Conservation (phyloP, 2,797 vertebrate species). For the Poecilia velifera region DNA sequence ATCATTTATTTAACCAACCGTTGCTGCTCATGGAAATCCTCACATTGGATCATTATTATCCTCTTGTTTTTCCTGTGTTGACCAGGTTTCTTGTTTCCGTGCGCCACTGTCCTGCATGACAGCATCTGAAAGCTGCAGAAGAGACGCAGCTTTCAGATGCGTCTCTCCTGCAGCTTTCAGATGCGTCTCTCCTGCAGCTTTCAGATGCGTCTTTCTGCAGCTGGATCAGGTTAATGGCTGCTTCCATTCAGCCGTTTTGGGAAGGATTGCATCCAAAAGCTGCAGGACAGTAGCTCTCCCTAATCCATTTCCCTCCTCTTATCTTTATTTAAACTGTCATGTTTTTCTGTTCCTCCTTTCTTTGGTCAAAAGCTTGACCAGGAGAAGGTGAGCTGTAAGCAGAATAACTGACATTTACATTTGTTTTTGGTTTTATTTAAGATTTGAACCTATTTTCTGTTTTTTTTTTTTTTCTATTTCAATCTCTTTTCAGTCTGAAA, state of each 20-base stretch:
- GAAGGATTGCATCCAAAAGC: not conserved
- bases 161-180: too few species aligned
- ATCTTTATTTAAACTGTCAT: not conserved
- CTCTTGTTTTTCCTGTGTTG: not conserved
- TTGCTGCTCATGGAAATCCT: conserved; percentile 24
- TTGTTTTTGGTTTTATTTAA: not conserved
- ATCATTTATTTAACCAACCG: conserved; percentile 14
- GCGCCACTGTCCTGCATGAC: not conserved
- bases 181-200: not conserved
- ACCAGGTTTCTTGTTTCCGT: not conserved
- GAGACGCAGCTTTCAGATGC: too few species aligned
- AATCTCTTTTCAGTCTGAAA: conserved; percentile 38
- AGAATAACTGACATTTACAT: accelerated
- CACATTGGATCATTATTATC: not conserved
- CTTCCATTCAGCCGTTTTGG: not conserved
- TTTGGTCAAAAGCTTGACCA: conserved; percentile 52
- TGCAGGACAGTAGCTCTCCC: not conserved
- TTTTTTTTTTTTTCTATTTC: not conserved
- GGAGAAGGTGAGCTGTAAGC: conserved; percentile 68
- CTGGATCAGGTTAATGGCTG: not conserved
- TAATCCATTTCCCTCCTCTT: not conserved
- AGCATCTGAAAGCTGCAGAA: too few species aligned
- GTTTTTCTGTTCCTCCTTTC: conserved; percentile 22
- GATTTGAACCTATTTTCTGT: conserved; percentile 16
- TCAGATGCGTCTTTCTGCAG: not conserved